Evolutionary conservation across 1,140 invertebrate species (phyloP).

Genomic region (Penaeus vannamei): DNA sequence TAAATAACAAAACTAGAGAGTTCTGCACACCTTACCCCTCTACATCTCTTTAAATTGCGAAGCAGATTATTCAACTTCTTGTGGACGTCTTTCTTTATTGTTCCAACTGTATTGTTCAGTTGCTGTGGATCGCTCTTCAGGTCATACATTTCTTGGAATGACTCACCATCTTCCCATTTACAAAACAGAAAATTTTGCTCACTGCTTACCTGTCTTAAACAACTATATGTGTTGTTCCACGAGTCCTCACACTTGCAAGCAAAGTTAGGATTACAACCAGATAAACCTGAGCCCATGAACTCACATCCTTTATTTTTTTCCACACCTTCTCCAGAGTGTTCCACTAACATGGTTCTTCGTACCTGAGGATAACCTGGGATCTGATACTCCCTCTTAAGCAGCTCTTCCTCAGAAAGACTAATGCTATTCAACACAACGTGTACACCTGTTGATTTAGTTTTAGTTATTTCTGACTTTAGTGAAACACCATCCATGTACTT

Average conservation of each 20-base stretch:
- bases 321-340: conserved; percentile 83
- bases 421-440: conserved; percentile 33
- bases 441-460: conserved; percentile 44
- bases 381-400: neutral
- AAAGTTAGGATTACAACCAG: conserved; percentile 79
- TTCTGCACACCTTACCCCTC: conserved; percentile 46
- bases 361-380: neutral
- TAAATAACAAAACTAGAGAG: conserved; percentile 59
- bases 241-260: conserved; percentile 88
- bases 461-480: conserved; percentile 72
- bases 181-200: conserved; percentile 81
- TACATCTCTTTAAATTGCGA: conserved; percentile 48
- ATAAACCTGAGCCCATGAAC: conserved; percentile 68
- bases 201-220: conserved; percentile 78
- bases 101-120: conserved; percentile 76
- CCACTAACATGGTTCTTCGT: conserved; percentile 78
- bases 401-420: no score
- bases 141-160: conserved; percentile 82
- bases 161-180: conserved; percentile 80
- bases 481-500: conserved; percentile 80
- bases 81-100: conserved; percentile 2
- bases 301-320: conserved; percentile 69
- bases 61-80: conserved; percentile 54
- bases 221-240: conserved; percentile 87
- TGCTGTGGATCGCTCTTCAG: conserved; percentile 80